Evolutionary conservation across 2,797 vertebrate genomes (phyloP), one percentile per base, ranked within the genome.

Genomic region (Pygocentrus nattereri): DNA sequence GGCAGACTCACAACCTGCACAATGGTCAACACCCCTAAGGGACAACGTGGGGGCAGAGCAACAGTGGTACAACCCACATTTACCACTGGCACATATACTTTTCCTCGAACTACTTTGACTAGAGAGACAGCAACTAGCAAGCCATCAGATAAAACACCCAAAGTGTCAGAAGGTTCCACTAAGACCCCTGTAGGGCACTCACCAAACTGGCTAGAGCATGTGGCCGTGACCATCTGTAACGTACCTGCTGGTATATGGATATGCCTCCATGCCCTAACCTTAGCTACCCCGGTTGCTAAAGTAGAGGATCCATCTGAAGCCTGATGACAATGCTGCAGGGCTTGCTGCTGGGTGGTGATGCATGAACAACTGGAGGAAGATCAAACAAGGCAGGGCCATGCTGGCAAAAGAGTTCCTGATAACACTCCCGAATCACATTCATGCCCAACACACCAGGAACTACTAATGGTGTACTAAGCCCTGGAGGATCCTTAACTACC

Each of bases 401-500:
- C 31, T 84, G 77, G 10, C 8, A 25, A 34, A 80, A 80, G 0
- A 85, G 62, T 47, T 78, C 25, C 1, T 31, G 3, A 5, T 84
- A 74, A n/a, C 62, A 80, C 21, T 78, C 76, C 25, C 23, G 49
- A 15, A 80, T 68, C 0, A 84, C 23, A 54, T 85, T 84, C 62
- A 84, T 86, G 2, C 82, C 72, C 38, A 82, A 30, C 13, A 83
- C 34, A 8, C 77, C 71, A 4, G 67, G 84, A 21, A 44, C 21
- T 16, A 19, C 10, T 25, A 23, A 67, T 38, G 25, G n/a, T n/a
- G n/a, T 12, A 2, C 71, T 25, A n/a, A n/a, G n/a, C n/a, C n/a
- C n/a, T n/a, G n/a, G n/a, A n/a, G n/a, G n/a, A n/a, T n/a, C n/a
- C n/a, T n/a, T n/a, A n/a, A n/a, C n/a, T n/a, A n/a, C n/a, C n/a